These are phyloP conservation scores for Bubo blakistoni DNA, from an alignment of 2,113 vertebrate species.

Conservation along the genomic window DNA sequence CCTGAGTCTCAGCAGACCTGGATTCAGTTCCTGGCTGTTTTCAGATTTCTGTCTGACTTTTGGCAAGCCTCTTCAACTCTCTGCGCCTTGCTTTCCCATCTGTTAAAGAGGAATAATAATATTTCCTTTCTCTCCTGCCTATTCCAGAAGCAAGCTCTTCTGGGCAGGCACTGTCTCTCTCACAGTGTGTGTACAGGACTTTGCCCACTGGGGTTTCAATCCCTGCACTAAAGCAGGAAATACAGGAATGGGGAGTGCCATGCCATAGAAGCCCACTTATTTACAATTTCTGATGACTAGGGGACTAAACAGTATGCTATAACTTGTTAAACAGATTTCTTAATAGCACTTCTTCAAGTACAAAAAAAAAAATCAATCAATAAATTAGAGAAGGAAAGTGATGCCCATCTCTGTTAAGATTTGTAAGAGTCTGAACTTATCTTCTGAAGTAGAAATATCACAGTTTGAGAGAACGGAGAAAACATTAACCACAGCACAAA, in stretches of 20 bases:
- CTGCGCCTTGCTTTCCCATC: conserved; percentile 27
- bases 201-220: background rate
- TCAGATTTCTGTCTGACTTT: conserved; percentile 39
- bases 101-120: conserved; percentile 51
- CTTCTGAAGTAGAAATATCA: background rate
- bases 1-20: conserved; percentile 37
- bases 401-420: background rate
- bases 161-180: background rate
- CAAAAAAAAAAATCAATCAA: background rate
- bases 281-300: background rate
- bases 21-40: conserved; percentile 16
- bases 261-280: background rate
- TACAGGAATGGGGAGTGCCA: background rate
- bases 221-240: background rate
- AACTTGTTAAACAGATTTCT: background rate
- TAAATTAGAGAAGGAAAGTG: background rate
- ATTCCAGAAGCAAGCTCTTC: background rate
- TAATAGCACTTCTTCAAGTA: background rate
- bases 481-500: background rate
- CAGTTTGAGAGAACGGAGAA: background rate
- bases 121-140: conserved; percentile 41
- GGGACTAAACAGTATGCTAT: background rate
- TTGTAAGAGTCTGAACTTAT: background rate
- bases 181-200: background rate
- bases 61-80: conserved; percentile 36